Evolutionary conservation across 2,888 invertebrate genomes (phyloP).

Genomic region (Lapara coniferarum): DNA sequence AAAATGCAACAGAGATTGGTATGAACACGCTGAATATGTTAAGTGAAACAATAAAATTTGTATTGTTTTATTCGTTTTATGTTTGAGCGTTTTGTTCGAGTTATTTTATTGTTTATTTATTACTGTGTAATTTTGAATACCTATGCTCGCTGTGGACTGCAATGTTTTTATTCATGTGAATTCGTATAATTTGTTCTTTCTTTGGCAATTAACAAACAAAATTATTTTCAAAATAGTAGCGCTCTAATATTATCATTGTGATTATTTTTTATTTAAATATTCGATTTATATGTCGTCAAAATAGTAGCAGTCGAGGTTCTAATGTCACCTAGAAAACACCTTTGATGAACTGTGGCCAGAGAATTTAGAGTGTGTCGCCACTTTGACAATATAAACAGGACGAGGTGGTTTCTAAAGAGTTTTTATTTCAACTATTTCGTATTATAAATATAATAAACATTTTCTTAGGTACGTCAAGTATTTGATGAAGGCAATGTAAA

Average conservation of each 20-base stretch:
- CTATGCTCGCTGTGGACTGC: background rate
- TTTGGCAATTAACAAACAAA: background rate
- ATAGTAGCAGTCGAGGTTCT: too few species aligned
- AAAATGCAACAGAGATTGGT: constrained; percentile 15
- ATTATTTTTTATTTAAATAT: too few species aligned
- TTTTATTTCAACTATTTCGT: too few species aligned
- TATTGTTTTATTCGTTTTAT: constrained; percentile 16
- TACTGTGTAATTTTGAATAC: constrained; percentile 7
- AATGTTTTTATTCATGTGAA: background rate
- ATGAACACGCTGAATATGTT: constrained; percentile 11
- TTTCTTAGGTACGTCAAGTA: too few species aligned
- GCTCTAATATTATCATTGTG: background rate
- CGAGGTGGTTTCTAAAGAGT: too few species aligned
- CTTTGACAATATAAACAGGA: too few species aligned
- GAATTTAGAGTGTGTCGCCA: background rate
- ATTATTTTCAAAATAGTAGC: background rate
- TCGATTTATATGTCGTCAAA: too few species aligned
- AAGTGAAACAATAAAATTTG: constrained; percentile 19
- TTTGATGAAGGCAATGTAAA: too few species aligned
- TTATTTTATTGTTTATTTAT: constrained; percentile 17
- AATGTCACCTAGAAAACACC: too few species aligned
- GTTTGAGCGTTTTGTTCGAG: constrained; percentile 18
- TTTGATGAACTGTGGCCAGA: too few species aligned
- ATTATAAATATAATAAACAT: too few species aligned
- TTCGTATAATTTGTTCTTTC: background rate